phyloP scores from a whole-genome alignment of 2,113 vertebrate species.

The Hiodon tergisus region DNA sequence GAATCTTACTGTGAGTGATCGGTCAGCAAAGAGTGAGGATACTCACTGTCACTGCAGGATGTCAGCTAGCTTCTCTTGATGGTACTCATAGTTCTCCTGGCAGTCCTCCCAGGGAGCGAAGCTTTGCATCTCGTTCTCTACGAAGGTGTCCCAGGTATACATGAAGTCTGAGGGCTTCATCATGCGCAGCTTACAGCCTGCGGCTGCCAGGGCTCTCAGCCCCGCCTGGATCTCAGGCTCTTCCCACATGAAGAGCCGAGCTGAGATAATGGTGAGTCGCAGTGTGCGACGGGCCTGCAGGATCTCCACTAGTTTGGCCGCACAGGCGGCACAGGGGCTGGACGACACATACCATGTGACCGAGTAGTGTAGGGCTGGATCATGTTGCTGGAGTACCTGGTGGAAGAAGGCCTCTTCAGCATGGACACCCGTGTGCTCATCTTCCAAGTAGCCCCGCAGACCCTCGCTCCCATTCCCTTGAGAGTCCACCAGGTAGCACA shows the following conservation, averaged over 20 bases:
- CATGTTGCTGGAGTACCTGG: constrained; percentile 63
- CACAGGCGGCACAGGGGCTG: constrained; percentile 79
- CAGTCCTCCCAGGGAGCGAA: constrained; percentile 92
- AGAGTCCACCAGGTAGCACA: constrained; percentile 79
- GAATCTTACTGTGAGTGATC: too few species aligned
- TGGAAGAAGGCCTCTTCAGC: constrained; percentile 87
- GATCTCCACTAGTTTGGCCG: constrained; percentile 64
- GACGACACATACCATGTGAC: constrained; percentile 90
- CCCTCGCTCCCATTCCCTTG: constrained; percentile 54
- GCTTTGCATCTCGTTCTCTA: constrained; percentile 77
- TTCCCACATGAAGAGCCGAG: constrained; percentile 88
- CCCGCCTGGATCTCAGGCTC: constrained; percentile 76
- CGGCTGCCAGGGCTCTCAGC: constrained; percentile 66
- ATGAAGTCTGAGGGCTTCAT: constrained; percentile 95
- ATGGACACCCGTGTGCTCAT: constrained; percentile 73
- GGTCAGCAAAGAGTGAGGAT: too few species aligned
- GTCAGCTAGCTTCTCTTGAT: constrained; percentile 82
- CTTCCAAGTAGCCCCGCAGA: constrained; percentile 80
- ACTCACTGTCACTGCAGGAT: constrained; percentile 65
- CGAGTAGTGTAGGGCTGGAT: constrained; percentile 60
- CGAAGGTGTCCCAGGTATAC: constrained; percentile 88
- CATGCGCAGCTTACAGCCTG: constrained; percentile 80
- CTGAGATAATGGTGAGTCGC: constrained; percentile 70
- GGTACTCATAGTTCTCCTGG: constrained; percentile 87
- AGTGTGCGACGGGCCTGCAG: constrained; percentile 66